Percentiles rank a stretch among this genome's conserved stretches.
These are phyloP conservation scores for Cyanoderma ruficeps DNA, from an alignment of 2,113 vertebrate species.

Conservation along the genomic window DNA sequence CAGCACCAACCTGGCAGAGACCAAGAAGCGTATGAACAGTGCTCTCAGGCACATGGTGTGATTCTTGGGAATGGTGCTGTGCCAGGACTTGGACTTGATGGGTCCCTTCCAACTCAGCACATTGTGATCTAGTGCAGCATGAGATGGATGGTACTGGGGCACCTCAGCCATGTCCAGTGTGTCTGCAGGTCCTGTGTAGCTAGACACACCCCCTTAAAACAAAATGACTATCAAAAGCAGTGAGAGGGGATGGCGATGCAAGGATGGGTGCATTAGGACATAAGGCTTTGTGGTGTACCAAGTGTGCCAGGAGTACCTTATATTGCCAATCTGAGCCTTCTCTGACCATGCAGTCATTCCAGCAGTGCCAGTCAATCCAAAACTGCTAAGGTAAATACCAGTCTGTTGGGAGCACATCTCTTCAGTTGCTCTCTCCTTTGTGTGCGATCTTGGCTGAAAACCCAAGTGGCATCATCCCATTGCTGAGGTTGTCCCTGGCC, in stretches of 20 bases:
- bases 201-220: neutral
- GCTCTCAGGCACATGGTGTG: neutral
- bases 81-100: neutral
- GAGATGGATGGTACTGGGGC: neutral
- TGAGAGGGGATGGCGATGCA: neutral
- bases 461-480: neutral
- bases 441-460: neutral
- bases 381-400: neutral
- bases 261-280: neutral
- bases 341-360: neutral
- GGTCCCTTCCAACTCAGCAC: neutral
- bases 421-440: neutral
- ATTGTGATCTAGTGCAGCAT: neutral
- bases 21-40: fast-evolving
- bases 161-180: neutral
- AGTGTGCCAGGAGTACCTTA: neutral
- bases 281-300: neutral
- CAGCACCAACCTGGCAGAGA: neutral
- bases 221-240: neutral
- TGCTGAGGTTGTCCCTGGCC: neutral
- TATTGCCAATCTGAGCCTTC: neutral
- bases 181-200: neutral
- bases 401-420: neutral
- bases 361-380: neutral
- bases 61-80: neutral